Conservation (phyloP, 2,113 vertebrate species). For the Onychorhynchus coronatus region DNA sequence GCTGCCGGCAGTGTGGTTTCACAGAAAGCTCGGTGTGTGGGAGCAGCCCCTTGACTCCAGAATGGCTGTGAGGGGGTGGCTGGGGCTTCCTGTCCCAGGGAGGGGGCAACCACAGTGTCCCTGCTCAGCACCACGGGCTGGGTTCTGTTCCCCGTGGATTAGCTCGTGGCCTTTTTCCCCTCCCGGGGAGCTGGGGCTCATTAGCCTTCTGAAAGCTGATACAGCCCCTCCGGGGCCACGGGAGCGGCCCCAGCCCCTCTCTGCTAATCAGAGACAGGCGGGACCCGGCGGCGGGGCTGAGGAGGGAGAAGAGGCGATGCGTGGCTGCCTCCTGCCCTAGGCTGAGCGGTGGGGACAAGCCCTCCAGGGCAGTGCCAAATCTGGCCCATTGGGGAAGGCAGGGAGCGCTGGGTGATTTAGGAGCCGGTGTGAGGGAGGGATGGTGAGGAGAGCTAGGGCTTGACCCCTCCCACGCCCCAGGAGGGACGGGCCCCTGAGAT, state of each 20-base stretch:
- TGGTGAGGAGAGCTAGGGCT: background rate
- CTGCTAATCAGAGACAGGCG: conserved; percentile 50
- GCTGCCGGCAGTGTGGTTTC: fast-evolving
- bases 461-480: background rate
- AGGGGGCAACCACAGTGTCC: fast-evolving
- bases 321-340: background rate
- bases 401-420: background rate
- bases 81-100: background rate
- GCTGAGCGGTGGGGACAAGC: background rate
- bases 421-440: background rate
- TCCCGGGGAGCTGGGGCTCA: background rate
- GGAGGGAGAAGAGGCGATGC: background rate
- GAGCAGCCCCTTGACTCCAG: background rate
- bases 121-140: background rate
- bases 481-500: background rate
- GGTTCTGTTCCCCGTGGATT: background rate
- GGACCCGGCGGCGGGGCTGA: background rate
- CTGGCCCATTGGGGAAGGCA: background rate
- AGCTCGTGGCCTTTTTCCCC: background rate
- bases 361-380: background rate
- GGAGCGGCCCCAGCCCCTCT: background rate
- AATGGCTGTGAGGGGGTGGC: background rate
- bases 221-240: background rate
- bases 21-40: background rate
- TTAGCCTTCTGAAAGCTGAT: conserved; percentile 47